A percentile compares a stretch with the other conserved stretches of the same genome.
Conservation (phyloP, 2,888 invertebrate species). For the Synanthedon vespiformis region DNA sequence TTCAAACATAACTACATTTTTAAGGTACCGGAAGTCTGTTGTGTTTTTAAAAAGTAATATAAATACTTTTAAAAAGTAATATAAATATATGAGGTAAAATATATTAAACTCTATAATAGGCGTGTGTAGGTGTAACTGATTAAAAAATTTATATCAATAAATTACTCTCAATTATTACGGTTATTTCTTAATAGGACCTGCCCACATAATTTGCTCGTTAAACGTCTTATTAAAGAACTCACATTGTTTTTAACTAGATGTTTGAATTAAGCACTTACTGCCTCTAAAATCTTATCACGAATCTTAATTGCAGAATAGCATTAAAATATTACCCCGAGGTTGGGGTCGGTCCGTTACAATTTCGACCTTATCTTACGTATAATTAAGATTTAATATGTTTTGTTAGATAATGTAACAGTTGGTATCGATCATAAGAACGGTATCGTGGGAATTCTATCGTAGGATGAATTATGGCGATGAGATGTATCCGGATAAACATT, state of each 20-base stretch:
- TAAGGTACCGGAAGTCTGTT: too few relatives aligned
- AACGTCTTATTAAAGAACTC: slow-evolving; percentile 46
- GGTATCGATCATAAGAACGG: slow-evolving; percentile 61
- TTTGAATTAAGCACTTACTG: slow-evolving; percentile 68
- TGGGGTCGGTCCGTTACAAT: slow-evolving; percentile 23
- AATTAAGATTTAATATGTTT: slow-evolving; percentile 35
- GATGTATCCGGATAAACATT: slow-evolving; percentile 28
- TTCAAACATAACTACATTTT: too few relatives aligned
- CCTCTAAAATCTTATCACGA: slow-evolving; percentile 65
- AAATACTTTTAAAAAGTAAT: neutral
- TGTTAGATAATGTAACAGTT: slow-evolving; percentile 39
- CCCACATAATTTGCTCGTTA: slow-evolving; percentile 52
- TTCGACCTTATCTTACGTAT: slow-evolving; percentile 25
- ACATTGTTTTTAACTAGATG: slow-evolving; percentile 55
- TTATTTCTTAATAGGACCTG: slow-evolving; percentile 17
- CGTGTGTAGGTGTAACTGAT: neutral
- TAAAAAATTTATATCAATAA: slow-evolving; percentile 13
- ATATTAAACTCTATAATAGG: neutral
- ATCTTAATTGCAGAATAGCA: slow-evolving; percentile 70
- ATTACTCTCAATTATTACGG: slow-evolving; percentile 25
- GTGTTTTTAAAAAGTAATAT: neutral
- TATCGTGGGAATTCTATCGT: slow-evolving; percentile 62
- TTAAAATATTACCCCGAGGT: slow-evolving; percentile 61
- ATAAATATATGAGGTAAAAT: neutral
- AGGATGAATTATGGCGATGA: slow-evolving; percentile 47